Base-by-base conservation (phyloP, 2,797 vertebrate species). In the Poecilia velifera region DNA sequence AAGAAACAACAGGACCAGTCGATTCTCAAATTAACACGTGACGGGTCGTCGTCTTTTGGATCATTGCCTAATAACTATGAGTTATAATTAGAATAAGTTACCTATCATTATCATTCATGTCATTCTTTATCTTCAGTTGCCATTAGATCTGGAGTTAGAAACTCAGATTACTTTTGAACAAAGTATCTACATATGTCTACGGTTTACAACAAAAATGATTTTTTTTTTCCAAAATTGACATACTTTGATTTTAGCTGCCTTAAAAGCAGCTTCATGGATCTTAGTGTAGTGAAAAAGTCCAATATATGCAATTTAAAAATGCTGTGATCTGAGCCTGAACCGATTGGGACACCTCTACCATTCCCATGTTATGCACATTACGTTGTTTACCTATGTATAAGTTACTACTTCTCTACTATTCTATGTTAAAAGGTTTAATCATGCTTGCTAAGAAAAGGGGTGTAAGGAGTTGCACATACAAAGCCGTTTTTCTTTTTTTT, bases 391-490 rank as follows among this genome's bases (percentile, higher is more conserved):
- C 25, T 57, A n/a, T 57, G 10, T n/a, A 53, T 25, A 53, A 53
- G 20, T 25, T 43, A 5, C 2, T 68, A 68, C 41, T 70, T 25
- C 4, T 28, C n/a, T 70, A 16, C 20, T 45, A 53, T 51, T 49
- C 22, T 4, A 18, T 59, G 14, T 46, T 82, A 74, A 82, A 84
- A 28, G 6, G 68, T 16, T 72, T 1, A 25, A 36, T 20, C 47
- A 22, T 20, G 18, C 4, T 16, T 25, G 28, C 2, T 31, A 45
- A 82, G 76, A 80, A 83, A 39, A 55, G 0, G 9, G 6, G 74
- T 70, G 72, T 41, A 77, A 77, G 76, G 4, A 70, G 41, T 70
- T 76, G 70, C 78, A 45, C 78, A 85, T 82, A 45, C 80, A 85
- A 34, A 79, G 9, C 10, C 0, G 1, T 57, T 57, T 57, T 53